Conservation (phyloP, 2,113 vertebrate species). For the Fulica atra region DNA sequence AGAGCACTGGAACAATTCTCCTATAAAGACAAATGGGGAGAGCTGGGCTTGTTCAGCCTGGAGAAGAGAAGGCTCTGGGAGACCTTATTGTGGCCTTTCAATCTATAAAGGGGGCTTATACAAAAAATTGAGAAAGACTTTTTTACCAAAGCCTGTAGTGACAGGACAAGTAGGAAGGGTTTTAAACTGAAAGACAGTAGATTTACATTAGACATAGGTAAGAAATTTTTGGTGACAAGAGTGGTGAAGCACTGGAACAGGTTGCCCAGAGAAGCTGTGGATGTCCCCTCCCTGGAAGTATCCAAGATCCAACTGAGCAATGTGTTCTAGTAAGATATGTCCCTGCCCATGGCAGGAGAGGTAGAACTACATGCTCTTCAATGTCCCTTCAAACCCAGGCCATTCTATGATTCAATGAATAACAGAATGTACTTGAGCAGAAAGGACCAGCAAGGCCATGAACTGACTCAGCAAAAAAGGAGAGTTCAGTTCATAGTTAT, state of each 20-base stretch:
- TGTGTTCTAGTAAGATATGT: neutral
- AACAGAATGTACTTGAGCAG: neutral
- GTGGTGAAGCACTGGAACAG: neutral
- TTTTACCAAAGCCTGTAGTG: neutral
- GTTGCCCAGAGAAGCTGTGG: neutral
- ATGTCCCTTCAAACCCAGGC: neutral
- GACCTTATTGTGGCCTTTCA: neutral
- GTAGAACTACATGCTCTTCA: neutral
- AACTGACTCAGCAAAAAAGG: neutral
- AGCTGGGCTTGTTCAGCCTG: neutral
- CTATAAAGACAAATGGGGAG: neutral
- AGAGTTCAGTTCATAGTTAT: neutral
- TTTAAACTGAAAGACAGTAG: neutral
- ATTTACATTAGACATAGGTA: neutral
- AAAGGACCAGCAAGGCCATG: neutral
- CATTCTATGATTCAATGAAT: neutral
- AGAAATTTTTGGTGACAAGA: neutral
- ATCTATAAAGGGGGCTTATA: neutral
- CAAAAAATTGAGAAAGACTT: neutral
- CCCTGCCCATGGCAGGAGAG: fast-evolving
- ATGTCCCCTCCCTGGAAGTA: neutral
- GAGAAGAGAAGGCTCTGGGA: neutral
- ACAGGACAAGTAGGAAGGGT: neutral
- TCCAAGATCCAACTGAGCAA: neutral
- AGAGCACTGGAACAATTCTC: neutral